Evolutionary conservation across 2,888 invertebrate species (phyloP).

Genomic region (Cryptus armator): DNA sequence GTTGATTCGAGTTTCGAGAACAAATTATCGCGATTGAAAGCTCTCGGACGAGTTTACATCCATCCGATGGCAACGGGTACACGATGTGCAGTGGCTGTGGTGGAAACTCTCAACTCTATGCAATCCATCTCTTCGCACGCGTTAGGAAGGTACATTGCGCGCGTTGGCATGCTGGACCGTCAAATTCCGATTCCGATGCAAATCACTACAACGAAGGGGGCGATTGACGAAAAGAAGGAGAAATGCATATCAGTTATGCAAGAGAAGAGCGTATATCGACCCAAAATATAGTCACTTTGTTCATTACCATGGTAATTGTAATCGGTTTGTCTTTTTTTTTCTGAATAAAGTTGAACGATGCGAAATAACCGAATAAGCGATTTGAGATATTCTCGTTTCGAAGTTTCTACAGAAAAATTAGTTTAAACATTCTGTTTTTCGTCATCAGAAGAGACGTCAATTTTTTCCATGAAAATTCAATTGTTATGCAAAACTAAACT

Average conservation of each 20-base stretch:
- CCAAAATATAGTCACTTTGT: neutral
- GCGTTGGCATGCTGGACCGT: slow-evolving; percentile 29
- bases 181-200: slow-evolving; percentile 58
- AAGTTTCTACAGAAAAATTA: too few relatives aligned
- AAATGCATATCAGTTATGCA: slow-evolving; percentile 42
- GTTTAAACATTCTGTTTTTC: too few relatives aligned
- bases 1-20: slow-evolving; percentile 23
- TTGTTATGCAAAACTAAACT: too few relatives aligned
- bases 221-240: slow-evolving; percentile 22
- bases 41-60: slow-evolving; percentile 26
- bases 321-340: too few relatives aligned
- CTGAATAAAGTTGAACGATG: too few relatives aligned
- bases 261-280: slow-evolving; percentile 3
- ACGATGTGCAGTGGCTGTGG: neutral
- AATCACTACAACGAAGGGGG: slow-evolving; percentile 50
- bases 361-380: too few relatives aligned
- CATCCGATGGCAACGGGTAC: neutral
- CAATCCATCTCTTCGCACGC: slow-evolving; percentile 8
- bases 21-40: slow-evolving; percentile 45
- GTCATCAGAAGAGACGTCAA: too few relatives aligned
- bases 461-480: too few relatives aligned
- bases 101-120: slow-evolving; percentile 13
- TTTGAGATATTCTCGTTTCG: too few relatives aligned
- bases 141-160: slow-evolving; percentile 35
- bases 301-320: neutral